Evolutionary conservation across 1,140 invertebrate species (phyloP).

Genomic region (Pachyrhynchus sulphureomaculatus): DNA sequence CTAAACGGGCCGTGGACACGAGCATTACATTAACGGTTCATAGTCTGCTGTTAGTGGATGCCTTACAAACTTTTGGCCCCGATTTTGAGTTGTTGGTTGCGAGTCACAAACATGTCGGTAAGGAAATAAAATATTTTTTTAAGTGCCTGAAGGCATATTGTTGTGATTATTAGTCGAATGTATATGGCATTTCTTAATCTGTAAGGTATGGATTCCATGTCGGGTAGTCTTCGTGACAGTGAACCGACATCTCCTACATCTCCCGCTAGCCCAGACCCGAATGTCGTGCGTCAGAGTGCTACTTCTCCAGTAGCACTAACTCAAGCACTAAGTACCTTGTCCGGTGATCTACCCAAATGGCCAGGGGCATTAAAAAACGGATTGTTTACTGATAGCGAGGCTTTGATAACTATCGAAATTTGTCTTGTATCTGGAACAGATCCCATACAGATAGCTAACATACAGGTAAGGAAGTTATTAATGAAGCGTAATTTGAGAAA

Average conservation of each 20-base stretch:
- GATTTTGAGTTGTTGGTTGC: slow-evolving; percentile 94
- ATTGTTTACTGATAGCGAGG: slow-evolving; percentile 65
- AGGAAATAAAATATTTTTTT: background rate
- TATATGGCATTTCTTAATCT: no score
- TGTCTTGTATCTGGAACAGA: slow-evolving; percentile 69
- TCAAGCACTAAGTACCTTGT: slow-evolving; percentile 56
- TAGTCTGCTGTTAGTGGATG: slow-evolving; percentile 89
- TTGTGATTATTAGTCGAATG: no score
- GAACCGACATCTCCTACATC: slow-evolving; percentile 85
- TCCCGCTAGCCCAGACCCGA: slow-evolving; percentile 66
- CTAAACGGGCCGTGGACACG: slow-evolving; percentile 69
- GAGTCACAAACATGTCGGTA: slow-evolving; percentile 87
- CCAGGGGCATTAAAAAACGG: slow-evolving; percentile 13
- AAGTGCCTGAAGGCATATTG: background rate
- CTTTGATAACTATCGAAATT: slow-evolving; percentile 82
- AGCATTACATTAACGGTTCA: slow-evolving; percentile 84
- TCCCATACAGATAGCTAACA: slow-evolving; percentile 74
- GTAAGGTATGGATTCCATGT: slow-evolving; percentile 86
- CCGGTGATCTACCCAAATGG: slow-evolving; percentile 40
- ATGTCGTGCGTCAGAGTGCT: slow-evolving; percentile 44
- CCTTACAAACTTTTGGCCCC: slow-evolving; percentile 89
- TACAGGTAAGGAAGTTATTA: slow-evolving; percentile 57
- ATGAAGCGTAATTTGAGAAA: no score
- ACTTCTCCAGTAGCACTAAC: slow-evolving; percentile 62
- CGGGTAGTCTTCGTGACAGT: slow-evolving; percentile 87